These are phyloP conservation scores for Penaeus indicus DNA, from an alignment of 1,140 invertebrate species.

Conservation along the genomic window DNA sequence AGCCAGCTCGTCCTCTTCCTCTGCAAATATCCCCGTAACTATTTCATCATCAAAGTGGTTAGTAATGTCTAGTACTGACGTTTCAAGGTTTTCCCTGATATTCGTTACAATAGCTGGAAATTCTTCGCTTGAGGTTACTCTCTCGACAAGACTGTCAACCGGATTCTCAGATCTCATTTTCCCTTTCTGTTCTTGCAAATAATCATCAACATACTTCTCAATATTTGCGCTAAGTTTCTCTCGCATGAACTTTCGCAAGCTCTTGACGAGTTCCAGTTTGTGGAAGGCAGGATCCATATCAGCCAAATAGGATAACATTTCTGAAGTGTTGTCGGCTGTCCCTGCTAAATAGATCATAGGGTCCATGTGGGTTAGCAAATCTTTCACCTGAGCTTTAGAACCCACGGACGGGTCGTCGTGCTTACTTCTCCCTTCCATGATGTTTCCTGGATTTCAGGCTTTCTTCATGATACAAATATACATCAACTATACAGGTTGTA, in stretches of 20 bases:
- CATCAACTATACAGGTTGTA: no score
- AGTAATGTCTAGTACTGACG: constrained; percentile 45
- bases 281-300: constrained; percentile 66
- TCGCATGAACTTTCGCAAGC: constrained; percentile 48
- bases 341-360: constrained; percentile 65
- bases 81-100: constrained; percentile 45
- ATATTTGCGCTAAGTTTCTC: constrained; percentile 40
- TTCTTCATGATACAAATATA: no score
- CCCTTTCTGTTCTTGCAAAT: constrained; percentile 57
- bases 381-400: constrained; percentile 58
- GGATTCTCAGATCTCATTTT: constrained; percentile 64
- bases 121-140: constrained; percentile 25
- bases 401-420: constrained; percentile 7
- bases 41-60: constrained; percentile 61
- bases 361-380: constrained; percentile 59
- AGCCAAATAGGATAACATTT: constrained; percentile 63
- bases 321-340: constrained; percentile 62
- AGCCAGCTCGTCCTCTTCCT: constrained; percentile 45
- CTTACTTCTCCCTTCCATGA: constrained; percentile 22
- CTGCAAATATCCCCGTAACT: constrained; percentile 56
- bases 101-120: constrained; percentile 49
- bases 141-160: constrained; percentile 52
- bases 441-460: background rate
- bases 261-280: constrained; percentile 62
- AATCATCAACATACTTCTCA: constrained; percentile 51